A percentile compares a stretch with the other conserved stretches of the same genome.
These are phyloP conservation scores for Patella vulgata DNA, from an alignment of 1,140 invertebrate genomes.

Conservation along the genomic window DNA sequence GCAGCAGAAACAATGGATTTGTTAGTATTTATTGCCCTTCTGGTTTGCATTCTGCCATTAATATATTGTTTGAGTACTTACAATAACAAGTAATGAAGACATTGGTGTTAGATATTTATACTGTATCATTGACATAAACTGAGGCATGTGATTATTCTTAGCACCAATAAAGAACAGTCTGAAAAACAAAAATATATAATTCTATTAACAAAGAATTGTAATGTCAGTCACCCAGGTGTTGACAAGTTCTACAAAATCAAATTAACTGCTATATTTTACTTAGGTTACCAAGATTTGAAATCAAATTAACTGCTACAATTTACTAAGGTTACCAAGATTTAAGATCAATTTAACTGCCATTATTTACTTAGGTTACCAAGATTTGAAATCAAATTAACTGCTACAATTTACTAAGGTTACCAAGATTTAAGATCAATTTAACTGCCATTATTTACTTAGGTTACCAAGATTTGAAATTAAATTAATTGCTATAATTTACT, in stretches of 20 bases:
- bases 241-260: background rate
- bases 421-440: no score
- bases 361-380: no score
- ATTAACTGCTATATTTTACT: no score
- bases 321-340: no score
- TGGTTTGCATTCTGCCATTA: slow-evolving; percentile 2
- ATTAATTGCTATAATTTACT: no score
- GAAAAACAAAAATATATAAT: slow-evolving; percentile 53
- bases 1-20: background rate
- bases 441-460: no score
- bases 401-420: no score
- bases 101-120: slow-evolving; percentile 86
- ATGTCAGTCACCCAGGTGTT: background rate
- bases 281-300: no score
- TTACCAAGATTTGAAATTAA: no score
- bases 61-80: slow-evolving; percentile 64
- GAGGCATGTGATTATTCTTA: slow-evolving; percentile 94
- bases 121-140: slow-evolving; percentile 95
- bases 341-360: no score
- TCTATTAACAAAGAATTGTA: background rate
- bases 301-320: no score
- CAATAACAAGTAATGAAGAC: slow-evolving; percentile 91
- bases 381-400: no score
- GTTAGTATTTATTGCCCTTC: background rate
- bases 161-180: slow-evolving; percentile 96